Evolutionary conservation across 2,888 invertebrate genomes (phyloP).

Genomic region (Phrixothrix hirtus): DNA sequence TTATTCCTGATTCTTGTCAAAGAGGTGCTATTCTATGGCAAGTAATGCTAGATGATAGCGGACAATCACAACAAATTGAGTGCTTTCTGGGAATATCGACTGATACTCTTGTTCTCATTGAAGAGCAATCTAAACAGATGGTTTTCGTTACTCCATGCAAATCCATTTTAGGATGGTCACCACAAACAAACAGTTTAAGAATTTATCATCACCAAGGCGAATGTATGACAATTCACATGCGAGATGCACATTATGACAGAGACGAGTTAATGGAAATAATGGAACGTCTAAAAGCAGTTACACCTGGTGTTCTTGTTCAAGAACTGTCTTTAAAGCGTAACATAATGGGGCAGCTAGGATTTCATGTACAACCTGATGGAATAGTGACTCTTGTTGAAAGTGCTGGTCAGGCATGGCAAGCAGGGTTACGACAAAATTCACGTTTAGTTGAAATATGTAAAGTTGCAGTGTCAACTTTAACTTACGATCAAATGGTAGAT

Average conservation of each 20-base stretch:
- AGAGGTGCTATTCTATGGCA: conserved; percentile 84
- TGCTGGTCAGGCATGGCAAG: conserved; percentile 71
- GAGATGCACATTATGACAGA: conserved; percentile 68
- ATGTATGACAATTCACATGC: conserved; percentile 80
- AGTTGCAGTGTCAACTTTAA: conserved; percentile 79
- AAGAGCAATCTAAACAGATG: conserved; percentile 78
- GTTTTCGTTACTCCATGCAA: conserved; percentile 85
- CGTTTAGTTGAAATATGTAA: conserved; percentile 76
- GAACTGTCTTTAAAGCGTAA: conserved; percentile 83
- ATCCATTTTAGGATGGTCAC: conserved; percentile 71
- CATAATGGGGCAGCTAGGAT: conserved; percentile 81
- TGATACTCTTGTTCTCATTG: conserved; percentile 85
- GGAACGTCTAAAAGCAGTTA: conserved; percentile 78
- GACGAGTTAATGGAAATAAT: conserved; percentile 77
- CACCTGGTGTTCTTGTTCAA: conserved; percentile 74
- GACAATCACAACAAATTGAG: conserved; percentile 67
- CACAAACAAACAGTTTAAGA: conserved; percentile 66
- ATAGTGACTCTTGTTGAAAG: conserved; percentile 91
- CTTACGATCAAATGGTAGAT: conserved; percentile 92
- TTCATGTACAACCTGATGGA: conserved; percentile 91
- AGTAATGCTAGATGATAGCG: conserved; percentile 73
- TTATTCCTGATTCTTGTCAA: conserved; percentile 72
- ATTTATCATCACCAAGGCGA: conserved; percentile 92
- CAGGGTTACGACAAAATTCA: conserved; percentile 88
- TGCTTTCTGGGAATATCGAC: conserved; percentile 85